A percentile compares a stretch with the other conserved stretches of the same genome.
phyloP scores from a whole-genome alignment of 2,113 vertebrate species.

The Campylomormyrus numenius region DNA sequence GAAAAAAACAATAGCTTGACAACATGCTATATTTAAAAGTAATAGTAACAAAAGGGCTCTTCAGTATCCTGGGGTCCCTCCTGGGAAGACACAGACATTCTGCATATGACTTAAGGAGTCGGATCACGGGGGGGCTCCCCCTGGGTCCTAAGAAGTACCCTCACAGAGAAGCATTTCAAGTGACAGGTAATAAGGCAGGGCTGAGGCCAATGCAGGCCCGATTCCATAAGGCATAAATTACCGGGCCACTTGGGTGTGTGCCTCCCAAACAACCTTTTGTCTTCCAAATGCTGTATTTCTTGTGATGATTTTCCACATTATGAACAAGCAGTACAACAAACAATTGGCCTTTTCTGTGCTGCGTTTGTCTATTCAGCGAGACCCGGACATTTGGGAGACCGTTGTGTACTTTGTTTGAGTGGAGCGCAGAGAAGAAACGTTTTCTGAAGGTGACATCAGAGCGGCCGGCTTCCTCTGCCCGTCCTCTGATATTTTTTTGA shows the following conservation, averaged over 20 bases:
- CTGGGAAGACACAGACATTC: slow-evolving; percentile 23
- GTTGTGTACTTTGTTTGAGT: neutral
- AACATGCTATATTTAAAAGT: slow-evolving; percentile 45
- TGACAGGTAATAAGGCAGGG: slow-evolving; percentile 63
- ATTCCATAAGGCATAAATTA: slow-evolving; percentile 73
- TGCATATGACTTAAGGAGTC: slow-evolving; percentile 54
- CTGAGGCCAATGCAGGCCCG: slow-evolving; percentile 51
- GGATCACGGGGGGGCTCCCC: slow-evolving; percentile 51
- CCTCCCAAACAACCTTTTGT: slow-evolving; percentile 56
- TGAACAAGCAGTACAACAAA: slow-evolving; percentile 51
- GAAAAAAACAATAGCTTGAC: slow-evolving; percentile 56
- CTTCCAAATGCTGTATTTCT: slow-evolving; percentile 63
- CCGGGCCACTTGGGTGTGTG: slow-evolving; percentile 67
- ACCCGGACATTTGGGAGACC: neutral
- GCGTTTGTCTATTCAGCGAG: neutral
- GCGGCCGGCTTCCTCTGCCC: neutral
- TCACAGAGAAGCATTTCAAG: slow-evolving; percentile 38
- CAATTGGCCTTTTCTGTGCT: slow-evolving; percentile 33
- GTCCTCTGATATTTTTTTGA: neutral
- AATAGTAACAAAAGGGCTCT: slow-evolving; percentile 40
- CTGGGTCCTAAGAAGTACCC: slow-evolving; percentile 39
- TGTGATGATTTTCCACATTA: slow-evolving; percentile 69
- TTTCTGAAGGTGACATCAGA: slow-evolving; percentile 18
- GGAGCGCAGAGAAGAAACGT: neutral
- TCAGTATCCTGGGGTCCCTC: slow-evolving; percentile 49